Percentiles rank a stretch among this genome's conserved stretches.
Conservation (phyloP, 2,888 invertebrate species). For the Aphelenchoides bicaudatus region DNA sequence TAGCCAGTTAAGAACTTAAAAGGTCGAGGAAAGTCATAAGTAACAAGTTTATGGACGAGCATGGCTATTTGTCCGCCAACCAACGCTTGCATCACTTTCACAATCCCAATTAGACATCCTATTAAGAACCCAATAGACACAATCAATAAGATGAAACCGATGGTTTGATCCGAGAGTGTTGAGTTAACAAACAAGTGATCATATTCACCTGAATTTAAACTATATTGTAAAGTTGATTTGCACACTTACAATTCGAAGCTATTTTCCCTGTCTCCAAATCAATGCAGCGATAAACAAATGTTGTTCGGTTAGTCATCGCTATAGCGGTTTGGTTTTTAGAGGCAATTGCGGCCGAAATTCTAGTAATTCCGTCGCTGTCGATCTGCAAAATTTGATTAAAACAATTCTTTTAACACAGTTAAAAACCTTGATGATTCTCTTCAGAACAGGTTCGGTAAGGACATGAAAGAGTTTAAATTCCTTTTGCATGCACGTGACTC, state of each 20-base stretch:
- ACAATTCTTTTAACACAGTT: not conserved
- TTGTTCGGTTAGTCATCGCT: slow-evolving; percentile 1
- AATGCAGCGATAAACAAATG: slow-evolving; percentile 27
- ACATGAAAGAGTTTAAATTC: slow-evolving; percentile 44
- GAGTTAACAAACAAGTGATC: slow-evolving; percentile 53
- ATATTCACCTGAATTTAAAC: slow-evolving; percentile 44
- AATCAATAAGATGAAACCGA: slow-evolving; percentile 64
- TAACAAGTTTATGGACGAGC: slow-evolving; percentile 62
- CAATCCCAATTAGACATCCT: slow-evolving; percentile 64
- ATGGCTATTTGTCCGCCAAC: slow-evolving; percentile 63
- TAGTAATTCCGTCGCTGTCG: slow-evolving; percentile 24
- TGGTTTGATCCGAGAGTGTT: slow-evolving; percentile 60
- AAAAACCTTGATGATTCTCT: slow-evolving; percentile 44
- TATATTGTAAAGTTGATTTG: not conserved
- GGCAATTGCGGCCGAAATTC: not conserved
- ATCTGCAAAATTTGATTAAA: slow-evolving; percentile 14
- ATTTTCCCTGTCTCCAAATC: slow-evolving; percentile 13
- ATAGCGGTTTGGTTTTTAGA: not conserved
- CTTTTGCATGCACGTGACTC: slow-evolving; percentile 35
- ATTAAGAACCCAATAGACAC: slow-evolving; percentile 63
- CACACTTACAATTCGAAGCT: slow-evolving; percentile 14
- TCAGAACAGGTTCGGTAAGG: slow-evolving; percentile 50
- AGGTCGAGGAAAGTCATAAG: slow-evolving; percentile 63
- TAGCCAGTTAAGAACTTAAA: slow-evolving; percentile 64
- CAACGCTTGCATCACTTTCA: slow-evolving; percentile 65